phyloP scores from a whole-genome alignment of 2,888 invertebrate species.

The Exocentrus adspersus region DNA sequence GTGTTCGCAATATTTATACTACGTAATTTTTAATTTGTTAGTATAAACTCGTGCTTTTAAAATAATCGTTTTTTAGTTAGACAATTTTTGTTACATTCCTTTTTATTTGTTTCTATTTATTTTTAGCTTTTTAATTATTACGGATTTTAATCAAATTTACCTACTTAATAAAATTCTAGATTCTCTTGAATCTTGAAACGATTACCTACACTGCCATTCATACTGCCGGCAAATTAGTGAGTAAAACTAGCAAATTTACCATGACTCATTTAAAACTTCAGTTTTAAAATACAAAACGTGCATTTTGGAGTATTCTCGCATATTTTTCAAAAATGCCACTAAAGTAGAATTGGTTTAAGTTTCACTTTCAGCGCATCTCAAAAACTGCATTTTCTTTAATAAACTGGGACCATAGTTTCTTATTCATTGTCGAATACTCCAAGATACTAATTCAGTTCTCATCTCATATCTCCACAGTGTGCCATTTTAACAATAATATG shows the following conservation, averaged over 20 bases:
- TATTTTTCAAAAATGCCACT: no score
- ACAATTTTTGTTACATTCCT: conserved; percentile 46
- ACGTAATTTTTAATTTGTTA: conserved; percentile 37
- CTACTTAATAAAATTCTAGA: conserved; percentile 28
- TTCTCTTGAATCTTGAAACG: conserved; percentile 40
- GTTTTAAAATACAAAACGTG: neutral
- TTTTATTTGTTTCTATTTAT: conserved; percentile 38
- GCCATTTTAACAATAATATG: conserved; percentile 20
- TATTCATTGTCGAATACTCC: neutral
- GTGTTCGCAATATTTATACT: conserved; percentile 55
- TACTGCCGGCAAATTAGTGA: conserved; percentile 47
- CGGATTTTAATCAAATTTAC: conserved; percentile 25
- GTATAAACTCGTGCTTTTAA: conserved; percentile 31
- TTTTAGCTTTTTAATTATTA: conserved; percentile 31
- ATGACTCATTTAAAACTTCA: conserved; percentile 25
- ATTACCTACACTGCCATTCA: conserved; percentile 47
- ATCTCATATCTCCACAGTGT: conserved; percentile 15
- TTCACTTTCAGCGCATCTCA: no score
- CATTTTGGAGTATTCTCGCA: conserved; percentile 6
- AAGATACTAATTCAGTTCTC: neutral
- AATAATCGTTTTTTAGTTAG: conserved; percentile 34
- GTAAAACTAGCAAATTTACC: conserved; percentile 26
- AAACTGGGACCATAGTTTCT: no score
- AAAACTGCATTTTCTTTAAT: no score
- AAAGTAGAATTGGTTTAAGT: no score